Percentiles rank a stretch among this genome's conserved stretches.
Conservation (phyloP, 2,888 invertebrate species). For the Sesamia inferens region DNA sequence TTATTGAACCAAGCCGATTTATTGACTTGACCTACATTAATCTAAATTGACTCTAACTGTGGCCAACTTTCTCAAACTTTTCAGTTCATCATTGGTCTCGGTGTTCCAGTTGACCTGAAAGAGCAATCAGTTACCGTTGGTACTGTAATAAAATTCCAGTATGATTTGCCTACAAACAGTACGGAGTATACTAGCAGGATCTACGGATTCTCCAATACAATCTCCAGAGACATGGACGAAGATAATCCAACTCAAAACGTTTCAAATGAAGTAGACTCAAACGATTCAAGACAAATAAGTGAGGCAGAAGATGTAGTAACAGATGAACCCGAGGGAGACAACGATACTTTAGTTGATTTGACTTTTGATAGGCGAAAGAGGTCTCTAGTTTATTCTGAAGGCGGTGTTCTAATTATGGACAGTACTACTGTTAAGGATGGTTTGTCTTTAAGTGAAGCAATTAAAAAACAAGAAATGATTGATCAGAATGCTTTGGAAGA, state of each 20-base stretch:
- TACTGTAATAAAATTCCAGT: constrained; percentile 92
- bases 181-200: constrained; percentile 89
- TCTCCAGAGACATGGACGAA: constrained; percentile 83
- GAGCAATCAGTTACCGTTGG: constrained; percentile 91
- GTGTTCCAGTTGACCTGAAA: constrained; percentile 91
- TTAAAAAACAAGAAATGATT: constrained; percentile 86
- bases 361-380: constrained; percentile 82
- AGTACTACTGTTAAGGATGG: constrained; percentile 70
- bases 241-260: constrained; percentile 64
- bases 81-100: constrained; percentile 92
- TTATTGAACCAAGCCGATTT: not conserved
- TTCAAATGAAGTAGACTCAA: constrained; percentile 63
- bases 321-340: constrained; percentile 69
- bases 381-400: constrained; percentile 81
- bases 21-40: constrained; percentile 37
- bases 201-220: constrained; percentile 83
- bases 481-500: constrained; percentile 77
- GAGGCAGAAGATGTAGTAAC: constrained; percentile 56
- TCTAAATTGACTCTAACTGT: constrained; percentile 41
- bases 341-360: constrained; percentile 83
- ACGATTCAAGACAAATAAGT: constrained; percentile 65
- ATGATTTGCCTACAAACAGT: constrained; percentile 91
- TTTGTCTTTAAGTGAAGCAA: constrained; percentile 84
- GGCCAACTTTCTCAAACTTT: constrained; percentile 64
- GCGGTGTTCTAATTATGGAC: constrained; percentile 71